Conservation (phyloP, 2,797 vertebrate genomes). For the Notamacropus eugenii region DNA sequence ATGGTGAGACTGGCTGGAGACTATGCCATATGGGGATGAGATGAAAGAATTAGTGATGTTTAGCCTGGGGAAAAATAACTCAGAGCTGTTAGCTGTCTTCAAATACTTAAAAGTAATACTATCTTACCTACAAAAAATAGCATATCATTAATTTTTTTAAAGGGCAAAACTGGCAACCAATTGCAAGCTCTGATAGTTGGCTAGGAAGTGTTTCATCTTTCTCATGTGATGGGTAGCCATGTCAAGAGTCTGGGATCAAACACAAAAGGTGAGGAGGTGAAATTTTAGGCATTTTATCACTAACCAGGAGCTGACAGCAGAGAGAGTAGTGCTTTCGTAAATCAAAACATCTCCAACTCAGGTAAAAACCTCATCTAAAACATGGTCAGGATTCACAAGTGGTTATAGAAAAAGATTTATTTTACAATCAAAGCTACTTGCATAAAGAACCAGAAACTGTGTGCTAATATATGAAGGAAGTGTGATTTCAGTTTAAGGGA, state of each 20-base stretch:
- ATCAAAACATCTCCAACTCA: background rate
- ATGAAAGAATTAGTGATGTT: background rate
- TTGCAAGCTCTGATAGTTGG: background rate
- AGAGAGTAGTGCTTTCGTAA: background rate
- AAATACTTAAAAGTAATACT: background rate
- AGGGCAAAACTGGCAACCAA: background rate
- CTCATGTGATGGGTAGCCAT: background rate
- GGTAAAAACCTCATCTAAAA: background rate
- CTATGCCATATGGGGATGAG: background rate
- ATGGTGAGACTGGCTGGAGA: background rate
- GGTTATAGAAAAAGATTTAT: background rate
- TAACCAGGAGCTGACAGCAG: background rate
- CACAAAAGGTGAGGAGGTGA: background rate
- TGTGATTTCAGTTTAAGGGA: background rate
- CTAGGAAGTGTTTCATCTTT: background rate
- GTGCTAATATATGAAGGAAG: background rate
- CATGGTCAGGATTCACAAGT: background rate
- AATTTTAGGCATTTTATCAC: background rate
- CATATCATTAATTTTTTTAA: background rate
- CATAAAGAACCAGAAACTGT: background rate
- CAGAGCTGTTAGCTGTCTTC: background rate
- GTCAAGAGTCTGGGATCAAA: background rate
- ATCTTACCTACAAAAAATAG: background rate
- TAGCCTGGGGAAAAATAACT: background rate
- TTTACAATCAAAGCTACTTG: background rate